These are phyloP conservation scores for Oreortyx pictus DNA, from an alignment of 2,797 vertebrate genomes.

Conservation along the genomic window DNA sequence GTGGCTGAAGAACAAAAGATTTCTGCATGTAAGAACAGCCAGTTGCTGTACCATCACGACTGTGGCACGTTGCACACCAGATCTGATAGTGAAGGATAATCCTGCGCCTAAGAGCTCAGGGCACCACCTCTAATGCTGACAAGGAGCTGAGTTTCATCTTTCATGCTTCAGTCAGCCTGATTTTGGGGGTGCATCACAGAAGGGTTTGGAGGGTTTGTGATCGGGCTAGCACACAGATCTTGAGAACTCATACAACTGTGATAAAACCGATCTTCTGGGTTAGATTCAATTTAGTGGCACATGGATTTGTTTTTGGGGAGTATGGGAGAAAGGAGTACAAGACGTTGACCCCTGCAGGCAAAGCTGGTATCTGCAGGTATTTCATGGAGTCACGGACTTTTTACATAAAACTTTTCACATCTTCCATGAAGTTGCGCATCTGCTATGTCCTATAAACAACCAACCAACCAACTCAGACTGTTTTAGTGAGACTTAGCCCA, in stretches of 20 bases:
- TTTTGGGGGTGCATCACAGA: neutral
- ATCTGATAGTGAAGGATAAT: neutral
- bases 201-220: neutral
- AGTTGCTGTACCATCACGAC: neutral
- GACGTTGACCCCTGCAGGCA: neutral
- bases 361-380: neutral
- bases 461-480: neutral
- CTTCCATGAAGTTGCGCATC: neutral
- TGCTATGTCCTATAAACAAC: neutral
- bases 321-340: neutral
- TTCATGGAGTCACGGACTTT: neutral
- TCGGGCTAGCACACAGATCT: neutral
- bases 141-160: neutral
- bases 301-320: neutral
- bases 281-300: neutral
- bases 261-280: neutral
- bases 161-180: neutral
- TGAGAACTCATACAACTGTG: neutral
- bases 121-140: neutral
- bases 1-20: slow-evolving; percentile 79
- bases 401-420: neutral
- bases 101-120: neutral
- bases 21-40: neutral
- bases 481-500: neutral
- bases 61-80: neutral